Evolutionary conservation across 2,113 vertebrate species (phyloP), one percentile per base, ranked within the genome.

Genomic region (Burhinus oedicnemus): DNA sequence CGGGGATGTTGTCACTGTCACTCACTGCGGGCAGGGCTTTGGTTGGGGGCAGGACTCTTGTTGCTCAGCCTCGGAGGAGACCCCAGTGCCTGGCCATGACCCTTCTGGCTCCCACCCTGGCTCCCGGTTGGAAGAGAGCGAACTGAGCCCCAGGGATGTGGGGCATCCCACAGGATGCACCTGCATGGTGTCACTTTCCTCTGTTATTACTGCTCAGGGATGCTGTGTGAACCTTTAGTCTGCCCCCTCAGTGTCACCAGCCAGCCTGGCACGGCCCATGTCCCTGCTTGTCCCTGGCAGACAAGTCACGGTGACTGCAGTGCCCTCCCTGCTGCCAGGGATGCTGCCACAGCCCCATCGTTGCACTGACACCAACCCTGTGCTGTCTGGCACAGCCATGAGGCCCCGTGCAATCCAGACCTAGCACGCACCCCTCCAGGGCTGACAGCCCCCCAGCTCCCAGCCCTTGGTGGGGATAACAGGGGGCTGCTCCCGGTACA

Each of bases 201-300:
- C 58, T 2, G 0, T 45, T 2, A 22, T 79, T 57, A 2, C 47
- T 1, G 0, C 45, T 9, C 1, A 0, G 42, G 11, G 61, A n/a
- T 4, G 1, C 52, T 6, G 8, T 4, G 0, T 0, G 32, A 71
- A 9, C 66, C 79, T 47, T 15, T 2, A 6, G 5, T 16, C 74
- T 3, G 4, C 6, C 51, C 62, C 5, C 52, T 29, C 2, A 3
- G 54, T 22, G 4, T 12, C 15, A 0, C 65, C 25, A 4, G 40
- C 22, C 38, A 45, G 45, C 38, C 40, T 3, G 3, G 44, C 57
- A 3, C 62, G 25, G 30, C 40, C 64, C 17, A 1, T 1, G 5
- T 60, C 78, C 83, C 25, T 15, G 9, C 87, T 74, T 3, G 29
- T 23, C 32, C 55, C 60, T 0, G 4, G 8, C 69, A 27, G 14